Conservation (phyloP, 2,797 vertebrate species). For the Acrossocheilus fasciatus region DNA sequence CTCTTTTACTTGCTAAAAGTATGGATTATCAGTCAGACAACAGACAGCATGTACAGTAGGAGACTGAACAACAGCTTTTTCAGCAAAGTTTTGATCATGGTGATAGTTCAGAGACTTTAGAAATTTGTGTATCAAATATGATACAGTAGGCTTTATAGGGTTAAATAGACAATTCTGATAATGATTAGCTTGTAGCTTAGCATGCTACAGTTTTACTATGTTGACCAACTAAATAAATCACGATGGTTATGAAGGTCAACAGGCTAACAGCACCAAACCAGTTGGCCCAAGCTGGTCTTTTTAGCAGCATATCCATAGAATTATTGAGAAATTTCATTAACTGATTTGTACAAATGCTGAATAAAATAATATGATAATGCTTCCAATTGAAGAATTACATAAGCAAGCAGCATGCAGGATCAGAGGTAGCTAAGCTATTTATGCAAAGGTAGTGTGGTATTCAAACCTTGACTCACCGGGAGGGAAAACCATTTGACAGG, state of each 20-base stretch:
- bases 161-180: background rate
- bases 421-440: constrained; percentile 18
- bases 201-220: background rate
- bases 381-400: background rate
- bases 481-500: constrained; percentile 70
- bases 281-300: background rate
- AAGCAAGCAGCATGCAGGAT: constrained; percentile 21
- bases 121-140: background rate
- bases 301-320: background rate
- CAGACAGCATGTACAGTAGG: background rate
- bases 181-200: background rate
- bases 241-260: background rate
- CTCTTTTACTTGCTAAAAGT: background rate
- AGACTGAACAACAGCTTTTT: background rate
- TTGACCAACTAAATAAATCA: background rate
- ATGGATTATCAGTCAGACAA: background rate
- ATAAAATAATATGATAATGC: background rate
- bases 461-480: constrained; percentile 46
- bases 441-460: constrained; percentile 30
- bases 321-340: background rate
- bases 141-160: background rate
- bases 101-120: background rate
- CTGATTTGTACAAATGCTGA: background rate
- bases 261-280: constrained; percentile 46
- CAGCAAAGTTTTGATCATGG: background rate